These are phyloP conservation scores for Liolophura sinensis DNA, from an alignment of 1,140 invertebrate genomes.

Conservation along the genomic window DNA sequence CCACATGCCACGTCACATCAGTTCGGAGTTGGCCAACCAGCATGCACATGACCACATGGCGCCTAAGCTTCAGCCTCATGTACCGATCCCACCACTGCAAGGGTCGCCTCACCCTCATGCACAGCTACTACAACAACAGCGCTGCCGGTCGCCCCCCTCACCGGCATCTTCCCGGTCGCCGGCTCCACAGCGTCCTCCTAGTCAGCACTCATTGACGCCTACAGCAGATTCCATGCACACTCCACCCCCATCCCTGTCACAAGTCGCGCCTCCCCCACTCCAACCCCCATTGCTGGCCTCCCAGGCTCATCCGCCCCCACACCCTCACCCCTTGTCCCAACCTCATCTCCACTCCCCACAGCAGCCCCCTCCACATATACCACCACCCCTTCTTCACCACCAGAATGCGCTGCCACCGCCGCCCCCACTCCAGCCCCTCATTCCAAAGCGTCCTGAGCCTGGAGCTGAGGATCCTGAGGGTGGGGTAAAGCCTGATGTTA, in stretches of 20 bases:
- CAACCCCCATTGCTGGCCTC: background rate
- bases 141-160: slow-evolving; percentile 8
- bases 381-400: background rate
- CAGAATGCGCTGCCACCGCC: slow-evolving; percentile 6
- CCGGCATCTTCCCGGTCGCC: background rate
- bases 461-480: background rate
- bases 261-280: background rate
- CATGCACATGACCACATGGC: too few relatives aligned
- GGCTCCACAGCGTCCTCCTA: background rate
- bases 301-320: background rate
- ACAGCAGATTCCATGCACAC: background rate
- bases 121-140: slow-evolving; percentile 14
- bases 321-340: too few relatives aligned
- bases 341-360: background rate
- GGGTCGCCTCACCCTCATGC: slow-evolving; percentile 4
- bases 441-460: background rate
- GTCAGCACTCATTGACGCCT: background rate
- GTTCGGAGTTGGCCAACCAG: too few relatives aligned
- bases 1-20: too few relatives aligned
- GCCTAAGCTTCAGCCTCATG: too few relatives aligned
- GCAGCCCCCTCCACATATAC: background rate
- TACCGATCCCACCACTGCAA: slow-evolving; percentile 10
- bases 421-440: slow-evolving; percentile 1
- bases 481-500: background rate
- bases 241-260: background rate